phyloP scores from a whole-genome alignment of 2,888 invertebrate genomes.

The Malthinus seriepunctatus region DNA sequence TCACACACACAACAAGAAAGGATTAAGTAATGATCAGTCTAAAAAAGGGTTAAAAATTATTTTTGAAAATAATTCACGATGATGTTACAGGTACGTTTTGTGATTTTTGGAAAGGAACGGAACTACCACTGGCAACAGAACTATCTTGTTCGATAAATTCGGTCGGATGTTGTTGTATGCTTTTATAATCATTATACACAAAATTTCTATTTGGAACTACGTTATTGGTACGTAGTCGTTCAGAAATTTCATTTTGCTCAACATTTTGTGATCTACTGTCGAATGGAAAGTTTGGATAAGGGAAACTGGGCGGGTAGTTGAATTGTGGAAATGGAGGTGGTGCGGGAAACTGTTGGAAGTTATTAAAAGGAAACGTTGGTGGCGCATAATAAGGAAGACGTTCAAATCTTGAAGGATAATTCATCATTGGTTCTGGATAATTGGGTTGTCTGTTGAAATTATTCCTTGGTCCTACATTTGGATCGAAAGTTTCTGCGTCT shows the following conservation, averaged over 20 bases:
- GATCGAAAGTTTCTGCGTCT: slow-evolving; percentile 45
- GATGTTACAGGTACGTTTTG: slow-evolving; percentile 4
- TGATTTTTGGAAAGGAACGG: neutral
- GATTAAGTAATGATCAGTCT: slow-evolving; percentile 24
- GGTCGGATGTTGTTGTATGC: neutral
- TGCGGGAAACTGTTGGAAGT: neutral
- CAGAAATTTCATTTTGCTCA: neutral
- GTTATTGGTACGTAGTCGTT: neutral
- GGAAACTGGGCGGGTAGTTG: neutral
- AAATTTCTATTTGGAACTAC: neutral
- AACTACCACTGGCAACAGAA: neutral
- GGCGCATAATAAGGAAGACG: slow-evolving; percentile 6
- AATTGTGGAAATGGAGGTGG: slow-evolving; percentile 1
- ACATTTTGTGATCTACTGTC: neutral
- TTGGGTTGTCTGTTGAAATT: neutral
- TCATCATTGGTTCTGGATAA: neutral
- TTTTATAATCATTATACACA: neutral
- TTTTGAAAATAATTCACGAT: slow-evolving; percentile 1
- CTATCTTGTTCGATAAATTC: neutral
- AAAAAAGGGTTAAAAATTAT: slow-evolving; percentile 19
- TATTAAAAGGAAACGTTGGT: slow-evolving; percentile 4
- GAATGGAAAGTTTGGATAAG: neutral
- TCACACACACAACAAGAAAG: neutral
- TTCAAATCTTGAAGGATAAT: neutral
- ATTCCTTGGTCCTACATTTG: neutral